A percentile compares a stretch with the other conserved stretches of the same genome.
phyloP scores from a whole-genome alignment of 1,140 invertebrate species.

The Pemphigus obesinymphae region DNA sequence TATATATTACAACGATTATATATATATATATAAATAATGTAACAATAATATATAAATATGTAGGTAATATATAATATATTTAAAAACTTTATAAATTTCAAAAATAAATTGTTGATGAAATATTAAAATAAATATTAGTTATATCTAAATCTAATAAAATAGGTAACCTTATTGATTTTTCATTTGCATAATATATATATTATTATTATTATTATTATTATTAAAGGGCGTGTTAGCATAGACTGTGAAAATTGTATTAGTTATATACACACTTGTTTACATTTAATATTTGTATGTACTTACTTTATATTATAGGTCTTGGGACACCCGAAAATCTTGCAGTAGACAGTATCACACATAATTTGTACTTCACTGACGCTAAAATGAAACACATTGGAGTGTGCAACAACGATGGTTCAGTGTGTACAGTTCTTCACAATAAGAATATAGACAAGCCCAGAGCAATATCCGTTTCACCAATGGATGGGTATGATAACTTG shows the following conservation, averaged over 20 bases:
- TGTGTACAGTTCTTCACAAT: slow-evolving; percentile 61
- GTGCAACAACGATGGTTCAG: slow-evolving; percentile 60
- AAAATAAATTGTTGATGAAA: not conserved
- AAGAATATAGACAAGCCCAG: slow-evolving; percentile 58
- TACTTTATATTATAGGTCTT: too few species aligned
- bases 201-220: too few species aligned
- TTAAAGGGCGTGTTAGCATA: too few species aligned
- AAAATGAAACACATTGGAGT: slow-evolving; percentile 67
- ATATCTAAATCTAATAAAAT: too few species aligned
- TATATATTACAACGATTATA: not conserved
- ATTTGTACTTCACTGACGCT: slow-evolving; percentile 76
- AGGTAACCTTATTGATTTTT: too few species aligned
- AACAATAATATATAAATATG: too few species aligned
- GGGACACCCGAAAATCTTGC: slow-evolving; percentile 69
- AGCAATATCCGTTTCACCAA: slow-evolving; percentile 60
- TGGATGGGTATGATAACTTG: slow-evolving; percentile 54
- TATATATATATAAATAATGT: too few species aligned
- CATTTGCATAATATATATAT: too few species aligned
- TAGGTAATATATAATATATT: too few species aligned
- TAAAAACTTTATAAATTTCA: not conserved
- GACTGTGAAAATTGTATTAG: too few species aligned
- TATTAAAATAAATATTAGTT: too few species aligned
- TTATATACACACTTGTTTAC: too few species aligned
- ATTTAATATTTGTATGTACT: not conserved
- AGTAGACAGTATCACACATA: slow-evolving; percentile 74